These are phyloP conservation scores for Euphydryas editha DNA, from an alignment of 2,888 invertebrate genomes.

Conservation along the genomic window DNA sequence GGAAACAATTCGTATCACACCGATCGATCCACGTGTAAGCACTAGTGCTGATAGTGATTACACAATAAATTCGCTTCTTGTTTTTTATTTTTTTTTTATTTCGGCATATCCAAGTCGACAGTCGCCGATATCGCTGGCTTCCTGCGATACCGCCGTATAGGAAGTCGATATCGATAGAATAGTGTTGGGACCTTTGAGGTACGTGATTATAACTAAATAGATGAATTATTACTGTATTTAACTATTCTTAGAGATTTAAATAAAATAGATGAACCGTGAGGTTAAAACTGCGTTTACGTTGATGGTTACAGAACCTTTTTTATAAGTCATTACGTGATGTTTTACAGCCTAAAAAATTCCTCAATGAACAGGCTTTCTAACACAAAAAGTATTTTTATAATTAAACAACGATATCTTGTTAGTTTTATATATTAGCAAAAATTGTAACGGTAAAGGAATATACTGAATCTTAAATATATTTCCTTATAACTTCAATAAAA, in stretches of 20 bases:
- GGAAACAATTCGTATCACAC: constrained; percentile 47
- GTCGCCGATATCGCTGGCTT: constrained; percentile 53
- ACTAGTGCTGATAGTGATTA: constrained; percentile 52
- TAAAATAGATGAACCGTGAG: not conserved
- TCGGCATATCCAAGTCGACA: constrained; percentile 55
- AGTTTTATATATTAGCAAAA: no score
- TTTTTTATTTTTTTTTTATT: constrained; percentile 42
- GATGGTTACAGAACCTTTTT: no score
- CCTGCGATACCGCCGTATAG: constrained; percentile 43
- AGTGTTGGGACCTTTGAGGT: constrained; percentile 25
- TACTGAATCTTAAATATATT: no score
- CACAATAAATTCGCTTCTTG: constrained; percentile 46
- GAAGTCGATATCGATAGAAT: constrained; percentile 34
- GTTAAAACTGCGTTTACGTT: no score
- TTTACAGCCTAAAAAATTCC: no score
- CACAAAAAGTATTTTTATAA: no score
- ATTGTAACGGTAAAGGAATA: no score
- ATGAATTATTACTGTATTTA: not conserved
- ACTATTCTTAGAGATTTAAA: not conserved
- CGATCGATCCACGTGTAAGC: constrained; percentile 48
- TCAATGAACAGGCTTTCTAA: no score
- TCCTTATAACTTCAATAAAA: no score
- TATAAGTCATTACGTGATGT: no score
- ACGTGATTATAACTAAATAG: constrained; percentile 17
- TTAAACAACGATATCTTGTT: no score